These are phyloP conservation scores for Girardinus metallicus DNA, from an alignment of 2,797 vertebrate genomes.

Conservation along the genomic window DNA sequence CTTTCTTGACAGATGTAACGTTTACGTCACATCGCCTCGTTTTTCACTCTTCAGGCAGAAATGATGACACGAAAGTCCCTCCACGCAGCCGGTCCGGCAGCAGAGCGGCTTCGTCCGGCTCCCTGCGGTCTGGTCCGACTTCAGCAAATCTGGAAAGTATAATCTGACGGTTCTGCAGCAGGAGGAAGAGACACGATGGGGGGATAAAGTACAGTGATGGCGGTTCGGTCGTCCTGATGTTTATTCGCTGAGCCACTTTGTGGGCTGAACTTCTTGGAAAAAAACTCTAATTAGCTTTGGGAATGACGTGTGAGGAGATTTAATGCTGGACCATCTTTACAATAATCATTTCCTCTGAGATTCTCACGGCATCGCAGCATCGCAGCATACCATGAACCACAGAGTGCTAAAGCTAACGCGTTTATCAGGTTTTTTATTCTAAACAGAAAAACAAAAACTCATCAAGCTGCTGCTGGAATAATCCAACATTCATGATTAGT, in stretches of 20 bases:
- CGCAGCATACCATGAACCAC: background rate
- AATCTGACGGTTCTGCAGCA: constrained; percentile 12
- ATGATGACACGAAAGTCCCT: too few species aligned
- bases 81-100: background rate
- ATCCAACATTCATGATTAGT: background rate
- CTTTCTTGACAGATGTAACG: background rate
- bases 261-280: background rate
- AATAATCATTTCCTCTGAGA: background rate
- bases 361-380: background rate
- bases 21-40: too few species aligned
- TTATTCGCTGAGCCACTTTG: constrained; percentile 5
- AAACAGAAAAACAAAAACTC: background rate
- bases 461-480: background rate
- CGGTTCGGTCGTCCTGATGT: background rate
- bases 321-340: background rate
- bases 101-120: constrained; percentile 21
- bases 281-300: background rate
- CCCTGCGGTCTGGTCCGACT: constrained; percentile 47
- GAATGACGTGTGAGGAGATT: background rate
- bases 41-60: background rate
- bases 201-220: constrained; percentile 3
- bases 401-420: background rate
- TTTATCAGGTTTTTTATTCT: background rate
- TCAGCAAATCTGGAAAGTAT: constrained; percentile 21
- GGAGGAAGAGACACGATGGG: constrained; percentile 8